phyloP scores from a whole-genome alignment of 2,797 vertebrate genomes.

The Dendrocincla tyrannina region DNA sequence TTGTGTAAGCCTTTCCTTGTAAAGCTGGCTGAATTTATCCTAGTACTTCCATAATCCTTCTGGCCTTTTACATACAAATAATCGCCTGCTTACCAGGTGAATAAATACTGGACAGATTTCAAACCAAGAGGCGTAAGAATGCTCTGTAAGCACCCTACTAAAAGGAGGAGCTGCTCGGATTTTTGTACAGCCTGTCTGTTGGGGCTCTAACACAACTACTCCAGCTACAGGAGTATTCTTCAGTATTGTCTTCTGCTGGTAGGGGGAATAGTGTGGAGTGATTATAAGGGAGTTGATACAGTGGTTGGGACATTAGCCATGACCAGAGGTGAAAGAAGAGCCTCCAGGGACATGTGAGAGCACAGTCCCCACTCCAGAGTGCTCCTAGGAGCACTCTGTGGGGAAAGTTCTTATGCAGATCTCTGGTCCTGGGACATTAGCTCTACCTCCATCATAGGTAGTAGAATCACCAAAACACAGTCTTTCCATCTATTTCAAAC shows the following conservation, averaged over 20 bases:
- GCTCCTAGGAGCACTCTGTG: background rate
- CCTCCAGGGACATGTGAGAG: background rate
- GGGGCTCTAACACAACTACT: background rate
- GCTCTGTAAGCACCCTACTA: background rate
- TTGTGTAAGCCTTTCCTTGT: background rate
- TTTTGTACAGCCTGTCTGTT: no score
- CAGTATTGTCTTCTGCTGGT: background rate
- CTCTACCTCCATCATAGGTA: background rate
- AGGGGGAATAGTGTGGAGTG: background rate
- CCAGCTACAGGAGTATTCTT: background rate
- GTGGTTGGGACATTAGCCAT: background rate
- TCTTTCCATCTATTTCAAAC: background rate
- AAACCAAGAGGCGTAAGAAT: background rate
- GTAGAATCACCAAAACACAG: background rate
- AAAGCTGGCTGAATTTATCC: background rate
- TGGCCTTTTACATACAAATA: background rate
- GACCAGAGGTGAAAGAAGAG: background rate
- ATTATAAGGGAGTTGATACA: background rate
- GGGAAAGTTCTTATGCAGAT: background rate
- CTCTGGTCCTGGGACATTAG: background rate
- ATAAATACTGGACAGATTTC: background rate
- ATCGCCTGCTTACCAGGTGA: background rate
- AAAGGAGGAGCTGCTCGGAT: background rate
- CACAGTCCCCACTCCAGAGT: background rate
- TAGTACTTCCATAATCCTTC: background rate